Base-by-base conservation (phyloP, 2,797 vertebrate species). In the Labeo calbasu region DNA sequence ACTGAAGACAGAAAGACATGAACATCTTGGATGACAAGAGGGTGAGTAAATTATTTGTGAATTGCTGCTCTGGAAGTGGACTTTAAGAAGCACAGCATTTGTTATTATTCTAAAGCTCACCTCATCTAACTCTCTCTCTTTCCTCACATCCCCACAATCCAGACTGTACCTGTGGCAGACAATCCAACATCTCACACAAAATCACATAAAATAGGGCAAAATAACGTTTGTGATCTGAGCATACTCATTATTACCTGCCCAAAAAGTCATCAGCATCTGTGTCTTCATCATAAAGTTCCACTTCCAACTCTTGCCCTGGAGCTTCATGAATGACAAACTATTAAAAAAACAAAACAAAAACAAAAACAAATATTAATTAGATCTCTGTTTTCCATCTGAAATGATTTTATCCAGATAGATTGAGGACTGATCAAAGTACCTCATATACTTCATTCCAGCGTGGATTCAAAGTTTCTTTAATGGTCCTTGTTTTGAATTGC, bases 251-350 rank as follows among this genome's bases (percentile, higher is more conserved):
- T 84, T 86, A 99, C 98, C 92, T 95, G 92, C 98, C 98, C 87
- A 99, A 92, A 84, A 96, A 96, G 91, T 99, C 98, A n/a, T 99
- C 98, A 91, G 95, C 97, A 90, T 99, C 97, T 0, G 96, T 94
- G 88, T 99, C 98, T 88, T 99, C 97, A 4, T 99, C 98, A 0
- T 90, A 99, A 14, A 99, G 72, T 82, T 98, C 97, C 76, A 99
- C 32, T 91, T 99, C 98, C 91, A 99, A 91, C 89, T 99, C 96
- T 86, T 99, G 98, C 19, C 98, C 98, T 1, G 97, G 98, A 10
- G 98, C 94, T 91, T 99, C 98, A 53, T 99, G 96, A 79, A 98
- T 92, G 55, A 98, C 95, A 93, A 99, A 98, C 98, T 97, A 87
- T 84, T 78, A 1, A 59, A 86, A 43, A 10, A 46, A 46, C 9